Percentiles rank a stretch among this genome's conserved stretches.
phyloP scores from a whole-genome alignment of 2,888 invertebrate species.

The Phyllotreta striolata region DNA sequence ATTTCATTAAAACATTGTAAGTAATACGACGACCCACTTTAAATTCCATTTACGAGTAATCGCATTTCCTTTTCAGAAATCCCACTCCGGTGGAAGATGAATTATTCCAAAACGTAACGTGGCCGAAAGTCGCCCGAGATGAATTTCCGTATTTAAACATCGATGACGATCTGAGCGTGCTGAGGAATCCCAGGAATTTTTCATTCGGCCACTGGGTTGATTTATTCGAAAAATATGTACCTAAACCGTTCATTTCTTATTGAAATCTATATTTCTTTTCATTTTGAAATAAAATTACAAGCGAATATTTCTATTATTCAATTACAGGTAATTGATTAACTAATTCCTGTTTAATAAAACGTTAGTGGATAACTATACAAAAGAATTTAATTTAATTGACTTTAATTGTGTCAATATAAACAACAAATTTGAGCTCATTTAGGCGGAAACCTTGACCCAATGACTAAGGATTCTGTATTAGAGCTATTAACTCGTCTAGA shows the following conservation, averaged over 20 bases:
- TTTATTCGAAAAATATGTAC: slow-evolving; percentile 42
- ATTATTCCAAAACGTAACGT: slow-evolving; percentile 36
- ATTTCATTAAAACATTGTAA: slow-evolving; percentile 36
- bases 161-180: slow-evolving; percentile 37
- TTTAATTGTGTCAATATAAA: too few species aligned
- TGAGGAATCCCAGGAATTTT: slow-evolving; percentile 38
- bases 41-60: too few species aligned
- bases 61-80: slow-evolving; percentile 22
- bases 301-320: not conserved
- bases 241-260: slow-evolving; percentile 36
- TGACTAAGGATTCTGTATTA: too few species aligned
- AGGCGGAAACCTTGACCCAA: too few species aligned
- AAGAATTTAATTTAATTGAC: too few species aligned
- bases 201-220: slow-evolving; percentile 42
- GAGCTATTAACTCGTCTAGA: too few species aligned
- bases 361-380: too few species aligned
- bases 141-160: slow-evolving; percentile 44
- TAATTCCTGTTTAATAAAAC: too few species aligned
- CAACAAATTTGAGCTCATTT: too few species aligned
- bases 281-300: not conserved
- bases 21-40: slow-evolving; percentile 11
- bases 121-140: slow-evolving; percentile 34
- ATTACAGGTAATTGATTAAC: not conserved
- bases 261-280: not conserved
- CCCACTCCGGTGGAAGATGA: slow-evolving; percentile 18